phyloP scores from a whole-genome alignment of 2,113 vertebrate species.

The Lampris incognitus region DNA sequence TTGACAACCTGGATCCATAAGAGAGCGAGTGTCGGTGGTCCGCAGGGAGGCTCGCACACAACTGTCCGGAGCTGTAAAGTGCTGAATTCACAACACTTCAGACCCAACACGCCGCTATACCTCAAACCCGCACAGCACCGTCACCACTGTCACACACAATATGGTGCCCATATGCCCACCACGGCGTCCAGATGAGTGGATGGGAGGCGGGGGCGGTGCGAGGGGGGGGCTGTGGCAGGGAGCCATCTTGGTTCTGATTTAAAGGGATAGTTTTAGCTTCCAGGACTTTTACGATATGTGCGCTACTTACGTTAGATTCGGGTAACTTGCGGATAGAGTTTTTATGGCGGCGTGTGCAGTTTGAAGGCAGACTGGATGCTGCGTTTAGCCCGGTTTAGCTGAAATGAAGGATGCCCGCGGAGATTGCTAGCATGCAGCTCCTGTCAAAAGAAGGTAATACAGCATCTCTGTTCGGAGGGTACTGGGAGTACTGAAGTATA shows the following conservation, averaged over 20 bases:
- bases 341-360: too few species aligned
- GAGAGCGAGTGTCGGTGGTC: slow-evolving; percentile 40
- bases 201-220: not conserved
- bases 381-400: too few species aligned
- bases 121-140: slow-evolving; percentile 28
- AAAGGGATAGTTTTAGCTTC: not conserved
- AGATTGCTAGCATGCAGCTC: too few species aligned
- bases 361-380: too few species aligned
- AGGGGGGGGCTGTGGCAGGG: slow-evolving; percentile 9
- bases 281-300: too few species aligned
- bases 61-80: slow-evolving; percentile 46
- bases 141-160: slow-evolving; percentile 50
- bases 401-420: too few species aligned
- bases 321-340: too few species aligned
- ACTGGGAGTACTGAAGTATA: too few species aligned
- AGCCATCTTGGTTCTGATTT: slow-evolving; percentile 35
- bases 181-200: slow-evolving; percentile 58
- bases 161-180: slow-evolving; percentile 62
- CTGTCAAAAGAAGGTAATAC: too few species aligned
- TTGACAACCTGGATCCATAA: slow-evolving; percentile 53
- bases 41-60: slow-evolving; percentile 29
- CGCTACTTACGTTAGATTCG: too few species aligned
- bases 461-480: too few species aligned
- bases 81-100: slow-evolving; percentile 56
- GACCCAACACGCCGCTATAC: slow-evolving; percentile 17